Evolutionary conservation across 2,113 vertebrate species (phyloP), one percentile per base, ranked within the genome.

Genomic region (Machaerirhynchus nigripectus): DNA sequence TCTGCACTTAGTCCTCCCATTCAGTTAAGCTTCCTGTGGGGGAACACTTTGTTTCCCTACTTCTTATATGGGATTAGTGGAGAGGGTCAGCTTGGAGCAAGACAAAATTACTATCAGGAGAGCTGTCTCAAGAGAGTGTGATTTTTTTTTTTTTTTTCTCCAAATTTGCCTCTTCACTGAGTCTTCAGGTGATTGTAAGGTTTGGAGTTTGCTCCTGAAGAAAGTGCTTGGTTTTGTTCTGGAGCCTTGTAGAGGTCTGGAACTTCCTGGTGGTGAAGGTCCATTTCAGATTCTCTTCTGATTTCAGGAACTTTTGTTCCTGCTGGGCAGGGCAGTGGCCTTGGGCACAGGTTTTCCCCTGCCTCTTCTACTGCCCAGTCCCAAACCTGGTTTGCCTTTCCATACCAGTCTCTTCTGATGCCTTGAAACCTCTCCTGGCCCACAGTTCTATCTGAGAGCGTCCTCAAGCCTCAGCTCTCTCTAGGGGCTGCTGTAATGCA

Each of bases 401-500:
- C 37, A 9, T 60, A 10, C 23, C 30, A 30, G 19, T 42, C 60
- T 78, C 61, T 56, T 71, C 3, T 35, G 47, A 42, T 59, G 33
- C 73, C 56, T 63, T 75, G 73, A 70, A 90, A 55, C 47, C 31
- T 64, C 79, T 86, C 71, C 44, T 28, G 28, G 82, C 71, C 67
- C 3, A 8, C 30, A 74, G 55, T 55, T 81, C 75, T 50, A 59
- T 31, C 74, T 85, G 61, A 83, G 75, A 81, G 37, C 5, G 0
- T 50, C 55, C 68, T 47, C 59, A 79, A 63, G 59, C 61, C 63
- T 81, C 59, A 27, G 57, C 27, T 80, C 92, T 96, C 89, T 92
- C 75, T 59, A 44, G 55, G 60, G 85, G 68, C 82, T 92, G 79
- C 93, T 84, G 47, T 95, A 93, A 94, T 94, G 68, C 88, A 90